Evolutionary conservation across 2,888 invertebrate species (phyloP), one percentile per base, ranked within the genome.

Genomic region (Mythimna loreyi): DNA sequence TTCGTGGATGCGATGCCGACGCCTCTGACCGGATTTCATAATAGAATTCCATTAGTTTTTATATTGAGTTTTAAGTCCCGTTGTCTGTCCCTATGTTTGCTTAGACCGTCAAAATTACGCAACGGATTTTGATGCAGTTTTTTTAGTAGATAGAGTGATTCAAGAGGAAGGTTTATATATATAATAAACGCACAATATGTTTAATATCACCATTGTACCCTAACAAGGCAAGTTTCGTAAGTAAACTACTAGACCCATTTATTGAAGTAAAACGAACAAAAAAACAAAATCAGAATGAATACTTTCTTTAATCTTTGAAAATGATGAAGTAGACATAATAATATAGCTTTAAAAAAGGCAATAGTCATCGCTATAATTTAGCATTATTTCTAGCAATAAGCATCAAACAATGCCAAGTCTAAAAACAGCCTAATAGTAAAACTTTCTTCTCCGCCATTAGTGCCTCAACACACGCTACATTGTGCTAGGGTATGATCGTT

Each of bases 401-500:
- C 13, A 30, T 33, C 13, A 6, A 33, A 55, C 21, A 33, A 13
- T 33, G 3, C 7, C 11, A 33, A 58, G 21, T 28, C 59, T 8
- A 19, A 8, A 4, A 47, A 36, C 7, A 33, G 33, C 13, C 19
- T 47, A 21, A 25, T 28, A 62, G 19, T 36, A 36, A 66, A 47
- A 50, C 23, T 71, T 71, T 71, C 49, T 40, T 43, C 23, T n/a
- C 13, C 6, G 3, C 49, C 49, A 61, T 69, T 61, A 63, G 52
- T 52, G 33, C 43, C 16, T 72, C 57, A 75, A 62, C 58, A 53
- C 67, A 30, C 36, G 47, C 1, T 21, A 40, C 45, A 55, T 59
- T 72, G 36, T 43, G 25, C 43, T 62, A 78, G 67, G 57, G 43
- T 30, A 77, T 61, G 53, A 19, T 19, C 6, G 23, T 78, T 53